phyloP scores from a whole-genome alignment of 1,140 invertebrate genomes.

The Hycleus cichorii region DNA sequence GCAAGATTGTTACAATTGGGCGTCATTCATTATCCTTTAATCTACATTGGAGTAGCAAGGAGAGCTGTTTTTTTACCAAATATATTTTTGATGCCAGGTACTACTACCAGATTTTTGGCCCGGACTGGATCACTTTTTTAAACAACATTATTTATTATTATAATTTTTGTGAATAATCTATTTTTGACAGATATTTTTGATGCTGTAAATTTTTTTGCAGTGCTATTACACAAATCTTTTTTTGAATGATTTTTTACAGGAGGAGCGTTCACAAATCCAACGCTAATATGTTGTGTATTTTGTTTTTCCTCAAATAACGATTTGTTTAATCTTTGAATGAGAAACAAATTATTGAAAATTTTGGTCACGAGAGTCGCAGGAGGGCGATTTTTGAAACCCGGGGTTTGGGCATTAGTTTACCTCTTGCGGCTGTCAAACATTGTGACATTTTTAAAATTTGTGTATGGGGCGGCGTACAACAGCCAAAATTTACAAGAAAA shows the following conservation, averaged over 20 bases:
- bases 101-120: conserved; percentile 36
- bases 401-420: conserved; percentile 30
- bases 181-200: conserved; percentile 14
- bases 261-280: conserved; percentile 16
- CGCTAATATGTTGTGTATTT: too few relatives aligned
- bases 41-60: conserved; percentile 39
- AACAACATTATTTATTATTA: too few relatives aligned
- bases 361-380: conserved; percentile 37
- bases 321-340: too few relatives aligned
- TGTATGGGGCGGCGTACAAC: conserved; percentile 60
- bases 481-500: conserved; percentile 2
- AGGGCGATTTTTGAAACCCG: conserved; percentile 38
- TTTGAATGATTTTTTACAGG: conserved; percentile 39
- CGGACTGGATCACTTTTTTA: conserved; percentile 18
- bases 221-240: conserved; percentile 11
- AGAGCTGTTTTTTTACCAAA: conserved; percentile 31
- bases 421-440: conserved; percentile 37
- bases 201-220: conserved; percentile 19
- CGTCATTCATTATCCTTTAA: conserved; percentile 23
- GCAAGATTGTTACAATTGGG: background rate
- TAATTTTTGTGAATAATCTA: background rate
- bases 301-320: too few relatives aligned
- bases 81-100: conserved; percentile 34
- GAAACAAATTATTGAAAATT: conserved; percentile 14
- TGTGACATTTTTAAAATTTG: conserved; percentile 64